Evolutionary conservation across 2,888 invertebrate species (phyloP), one percentile per base, ranked within the genome.

Genomic region (Pammene aurita): DNA sequence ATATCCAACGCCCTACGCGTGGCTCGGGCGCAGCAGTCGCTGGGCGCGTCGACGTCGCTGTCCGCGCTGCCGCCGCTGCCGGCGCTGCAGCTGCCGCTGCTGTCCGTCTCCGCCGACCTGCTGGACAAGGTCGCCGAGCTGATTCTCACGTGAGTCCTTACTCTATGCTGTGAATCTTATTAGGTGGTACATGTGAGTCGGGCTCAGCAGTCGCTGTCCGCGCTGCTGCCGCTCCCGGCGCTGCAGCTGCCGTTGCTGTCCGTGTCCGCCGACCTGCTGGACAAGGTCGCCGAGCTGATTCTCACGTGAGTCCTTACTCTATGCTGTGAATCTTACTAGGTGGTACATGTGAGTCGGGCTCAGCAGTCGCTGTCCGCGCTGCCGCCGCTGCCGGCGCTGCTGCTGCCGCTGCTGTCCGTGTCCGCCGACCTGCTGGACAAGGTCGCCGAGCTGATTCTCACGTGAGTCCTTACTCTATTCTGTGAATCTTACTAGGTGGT

Each of bases 51-150:
- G 16, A 72, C 46, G 72, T 73, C 44, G 63, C 74, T 9, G 44
- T 71, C 5, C 72, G 41, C 13, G 64, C 66, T 72, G 64, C 78
- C 75, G 41, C 72, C 75, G 56, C 54, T 62, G 48, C 74, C 84
- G 9, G 62, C 76, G 41, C 74, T 80, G n/a, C 74, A 77, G 55
- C 71, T 78, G 72, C 75, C 80, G 70, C 82, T 72, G 76, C 80
- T 66, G 38, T 6, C 72, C 9, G 64, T 74, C 10, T 84, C 87
- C 0, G 84, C 87, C 0, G 74, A 73, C 0, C 62, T 82, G 7
- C 64, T 87, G 0, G 89, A 91, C 56, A 75, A 66, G 16, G 66
- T 84, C 38, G 86, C 86, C 0, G 78, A 70, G 0, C 80, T 89
- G 4, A 74, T 90, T 69, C 77, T 87, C 68, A 64, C 83, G 90